Base-by-base conservation (phyloP, 2,888 invertebrate genomes). In the Philereme vetulata region DNA sequence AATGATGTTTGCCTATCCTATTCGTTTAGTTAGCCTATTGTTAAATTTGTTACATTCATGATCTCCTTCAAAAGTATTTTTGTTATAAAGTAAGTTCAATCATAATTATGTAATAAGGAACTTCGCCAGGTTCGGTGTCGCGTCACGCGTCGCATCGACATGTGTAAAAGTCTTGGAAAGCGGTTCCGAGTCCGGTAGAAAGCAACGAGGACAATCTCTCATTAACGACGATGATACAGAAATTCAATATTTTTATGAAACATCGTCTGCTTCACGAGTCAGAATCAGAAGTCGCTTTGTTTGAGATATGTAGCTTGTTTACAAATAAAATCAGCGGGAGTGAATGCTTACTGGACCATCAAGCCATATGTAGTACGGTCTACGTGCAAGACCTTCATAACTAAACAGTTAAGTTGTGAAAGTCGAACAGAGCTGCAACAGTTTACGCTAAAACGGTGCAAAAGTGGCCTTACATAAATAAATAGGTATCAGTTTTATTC, bases 381-480 rank as follows among this genome's bases (percentile, higher is more conserved):
- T 71, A 73, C 72, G 71, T 71, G 72, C 76, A 76, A 79, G 76
- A 75, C 76, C 81, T 77, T 77, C 74, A 70, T 71, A 76, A 72
- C 70, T 74, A 71, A 72, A 75, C 71, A 70, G 70, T 77, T 75
- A 69, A 61, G 65, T 80, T 81, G 81, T 80, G 82, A 82, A 82
- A 82, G 81, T 78, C 68, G 72, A 66, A 75, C 72, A 65, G 66
- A 75, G 65, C 72, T 70, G 80, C 74, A 76, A 76, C 73, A 72
- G 70, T 72, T 78, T 76, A 67, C 68, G 64, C 66, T 67, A 72
- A 76, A 80, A 75, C 71, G 72, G 72, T 74, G 77, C 72, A 80
- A 75, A 68, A 68, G 65, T 64, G 40, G 53, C 51, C 56, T 70
- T 81, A 80, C 74, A 77, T 79, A 77, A 82, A 21, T 56, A 52